Percentiles rank a stretch among this genome's conserved stretches.
These are phyloP conservation scores for Rhabdophis nuchalis DNA, from an alignment of 2,797 vertebrate species.

Conservation along the genomic window DNA sequence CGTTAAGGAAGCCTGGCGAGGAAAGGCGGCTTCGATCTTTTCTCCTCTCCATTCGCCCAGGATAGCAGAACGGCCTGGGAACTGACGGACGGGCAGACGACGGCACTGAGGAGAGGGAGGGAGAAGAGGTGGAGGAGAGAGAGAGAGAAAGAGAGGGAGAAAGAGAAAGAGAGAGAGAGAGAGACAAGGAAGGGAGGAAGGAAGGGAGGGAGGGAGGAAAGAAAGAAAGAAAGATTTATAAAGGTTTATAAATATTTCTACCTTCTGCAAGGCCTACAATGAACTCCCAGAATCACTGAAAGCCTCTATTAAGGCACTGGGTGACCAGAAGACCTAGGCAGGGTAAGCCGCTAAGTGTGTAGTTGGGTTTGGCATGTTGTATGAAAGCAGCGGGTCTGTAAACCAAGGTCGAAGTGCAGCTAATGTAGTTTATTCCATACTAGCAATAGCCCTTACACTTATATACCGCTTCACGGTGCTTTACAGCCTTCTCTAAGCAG, in stretches of 20 bases:
- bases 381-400: not conserved
- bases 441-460: not conserved
- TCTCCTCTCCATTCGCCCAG: not conserved
- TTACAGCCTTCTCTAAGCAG: too few relatives aligned
- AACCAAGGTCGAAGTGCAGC: not conserved
- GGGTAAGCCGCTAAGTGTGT: not conserved
- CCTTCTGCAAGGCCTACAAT: not conserved
- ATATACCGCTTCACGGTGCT: not conserved
- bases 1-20: not conserved
- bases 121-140: accelerated
- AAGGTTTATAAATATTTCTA: not conserved
- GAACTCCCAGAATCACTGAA: not conserved
- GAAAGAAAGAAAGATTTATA: too few relatives aligned
- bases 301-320: not conserved
- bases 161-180: too few relatives aligned
- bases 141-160: accelerated
- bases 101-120: slow-evolving; percentile 33
- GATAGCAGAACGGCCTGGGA: not conserved
- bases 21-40: not conserved
- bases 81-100: not conserved
- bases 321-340: not conserved
- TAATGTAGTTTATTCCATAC: not conserved
- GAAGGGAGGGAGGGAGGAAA: not conserved
- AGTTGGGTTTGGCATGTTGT: not conserved
- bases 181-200: accelerated